Evolutionary conservation across 2,888 invertebrate species (phyloP), one percentile per base, ranked within the genome.

Genomic region (Zeuzera pyrina): DNA sequence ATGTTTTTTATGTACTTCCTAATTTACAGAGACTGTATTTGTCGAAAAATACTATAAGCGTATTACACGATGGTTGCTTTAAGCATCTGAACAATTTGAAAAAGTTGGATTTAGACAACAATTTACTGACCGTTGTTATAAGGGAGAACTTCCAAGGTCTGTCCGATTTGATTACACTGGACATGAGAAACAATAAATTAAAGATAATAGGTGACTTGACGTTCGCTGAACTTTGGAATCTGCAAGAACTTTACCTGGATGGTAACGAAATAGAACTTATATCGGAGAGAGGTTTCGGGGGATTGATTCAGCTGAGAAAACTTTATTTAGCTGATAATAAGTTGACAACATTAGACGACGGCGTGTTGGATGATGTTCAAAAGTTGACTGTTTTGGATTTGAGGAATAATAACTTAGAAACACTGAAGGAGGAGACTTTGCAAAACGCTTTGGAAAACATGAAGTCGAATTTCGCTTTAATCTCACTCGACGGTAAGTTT

Each of bases 31-130:
- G 90, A 42, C 84, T 98, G 35, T 88, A 88, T 56, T 78, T 98
- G 33, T 93, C 94, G 52, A 91, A 91, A 57, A 98, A 98, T 66
- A 89, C 90, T 53, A 86, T 98, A 39, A 91, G 91, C 45, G 87
- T 90, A 6, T 78, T 96, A 24, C 96, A 97, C 52, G 94, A 95
- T 33, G 91, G 92, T 36, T 92, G 97, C 30, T 95, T 93, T 63
- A 86, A 86, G 47, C 88, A 91, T 52, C 72, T 93, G 52, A 86
- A 86, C 19, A 89, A 91, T 49, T 84, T 97, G 34, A 87, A 91
- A 36, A 91, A 90, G 51, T 78, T 97, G 39, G 93, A 95, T 63
- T 76, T 97, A 46, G 92, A 91, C 59, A 86, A 86, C 51, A 93
- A 91, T 78, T 86, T 89, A 54, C 86, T 94, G 47, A 87, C 89